Percentiles rank a stretch among this genome's conserved stretches.
Conservation (phyloP, 1,140 invertebrate genomes). For the Lethocerus indicus region DNA sequence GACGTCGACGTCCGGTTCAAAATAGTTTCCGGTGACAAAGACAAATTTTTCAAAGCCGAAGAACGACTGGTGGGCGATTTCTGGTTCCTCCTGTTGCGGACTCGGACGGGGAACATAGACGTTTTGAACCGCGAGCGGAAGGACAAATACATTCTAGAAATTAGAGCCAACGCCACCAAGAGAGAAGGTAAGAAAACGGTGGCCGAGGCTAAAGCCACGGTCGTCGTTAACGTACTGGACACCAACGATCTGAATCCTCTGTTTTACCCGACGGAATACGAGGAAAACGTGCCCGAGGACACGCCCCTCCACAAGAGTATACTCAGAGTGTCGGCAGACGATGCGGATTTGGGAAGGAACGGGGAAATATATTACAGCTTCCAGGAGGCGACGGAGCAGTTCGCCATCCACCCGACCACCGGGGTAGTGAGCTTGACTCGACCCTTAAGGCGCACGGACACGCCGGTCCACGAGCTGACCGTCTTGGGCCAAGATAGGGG, state of each 20-base stretch:
- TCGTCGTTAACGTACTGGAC: slow-evolving; percentile 68
- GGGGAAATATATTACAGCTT: slow-evolving; percentile 95
- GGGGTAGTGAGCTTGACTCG: slow-evolving; percentile 74
- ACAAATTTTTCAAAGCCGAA: slow-evolving; percentile 87
- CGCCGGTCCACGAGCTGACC: slow-evolving; percentile 48
- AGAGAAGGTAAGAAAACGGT: slow-evolving; percentile 35
- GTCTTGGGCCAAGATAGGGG: slow-evolving; percentile 74
- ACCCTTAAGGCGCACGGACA: slow-evolving; percentile 46
- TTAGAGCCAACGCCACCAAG: slow-evolving; percentile 51
- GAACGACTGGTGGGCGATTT: slow-evolving; percentile 76
- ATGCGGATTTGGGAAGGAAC: slow-evolving; percentile 86
- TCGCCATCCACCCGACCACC: slow-evolving; percentile 81
- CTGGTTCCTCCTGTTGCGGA: slow-evolving; percentile 77
- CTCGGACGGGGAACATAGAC: slow-evolving; percentile 62
- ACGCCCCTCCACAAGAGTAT: slow-evolving; percentile 64
- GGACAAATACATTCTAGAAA: slow-evolving; percentile 61
- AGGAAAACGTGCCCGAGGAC: slow-evolving; percentile 76
- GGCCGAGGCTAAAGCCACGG: slow-evolving; percentile 49
- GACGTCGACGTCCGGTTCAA: slow-evolving; percentile 53
- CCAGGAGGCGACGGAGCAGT: slow-evolving; percentile 63
- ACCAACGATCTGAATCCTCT: slow-evolving; percentile 84
- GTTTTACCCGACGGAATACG: slow-evolving; percentile 76
- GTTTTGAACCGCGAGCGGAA: slow-evolving; percentile 82
- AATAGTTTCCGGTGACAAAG: slow-evolving; percentile 67
- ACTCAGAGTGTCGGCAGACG: slow-evolving; percentile 64